These are phyloP conservation scores for Hirudo medicinalis DNA, from an alignment of 1,140 invertebrate species.

Conservation along the genomic window DNA sequence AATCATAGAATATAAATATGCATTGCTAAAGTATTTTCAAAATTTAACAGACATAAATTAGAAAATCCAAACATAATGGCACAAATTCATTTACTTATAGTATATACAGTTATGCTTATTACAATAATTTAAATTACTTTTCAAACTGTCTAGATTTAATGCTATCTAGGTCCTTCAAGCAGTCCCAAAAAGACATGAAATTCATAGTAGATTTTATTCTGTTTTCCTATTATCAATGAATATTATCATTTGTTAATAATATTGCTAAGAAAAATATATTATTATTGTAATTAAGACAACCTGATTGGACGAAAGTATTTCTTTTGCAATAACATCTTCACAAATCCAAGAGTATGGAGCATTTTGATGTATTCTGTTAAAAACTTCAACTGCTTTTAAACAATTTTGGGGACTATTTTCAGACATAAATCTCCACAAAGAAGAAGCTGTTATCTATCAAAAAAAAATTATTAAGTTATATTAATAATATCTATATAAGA, in stretches of 20 bases:
- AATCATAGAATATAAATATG: background rate
- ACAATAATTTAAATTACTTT: too few species aligned
- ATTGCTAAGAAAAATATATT: background rate
- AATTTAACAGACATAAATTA: background rate
- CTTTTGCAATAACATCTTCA: slow-evolving; percentile 55
- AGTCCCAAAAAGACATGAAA: slow-evolving; percentile 3
- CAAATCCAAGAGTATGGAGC: slow-evolving; percentile 50
- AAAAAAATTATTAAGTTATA: too few species aligned
- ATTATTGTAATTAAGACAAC: background rate
- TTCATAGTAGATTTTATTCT: background rate
- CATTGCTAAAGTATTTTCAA: background rate
- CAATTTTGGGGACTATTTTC: slow-evolving; percentile 43
- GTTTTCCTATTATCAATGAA: background rate
- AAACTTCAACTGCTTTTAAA: slow-evolving; percentile 52
- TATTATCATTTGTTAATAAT: background rate
- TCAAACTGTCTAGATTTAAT: too few species aligned
- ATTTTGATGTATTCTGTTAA: slow-evolving; percentile 57
- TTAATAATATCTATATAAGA: too few species aligned
- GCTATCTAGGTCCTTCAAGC: too few species aligned
- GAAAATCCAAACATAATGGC: too few species aligned
- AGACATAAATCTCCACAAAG: too few species aligned
- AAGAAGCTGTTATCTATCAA: too few species aligned
- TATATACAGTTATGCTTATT: too few species aligned
- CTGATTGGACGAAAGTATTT: slow-evolving; percentile 32
- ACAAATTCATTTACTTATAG: too few species aligned